Base-by-base conservation (phyloP, 2,797 vertebrate genomes). In the Lagodon rhomboides region DNA sequence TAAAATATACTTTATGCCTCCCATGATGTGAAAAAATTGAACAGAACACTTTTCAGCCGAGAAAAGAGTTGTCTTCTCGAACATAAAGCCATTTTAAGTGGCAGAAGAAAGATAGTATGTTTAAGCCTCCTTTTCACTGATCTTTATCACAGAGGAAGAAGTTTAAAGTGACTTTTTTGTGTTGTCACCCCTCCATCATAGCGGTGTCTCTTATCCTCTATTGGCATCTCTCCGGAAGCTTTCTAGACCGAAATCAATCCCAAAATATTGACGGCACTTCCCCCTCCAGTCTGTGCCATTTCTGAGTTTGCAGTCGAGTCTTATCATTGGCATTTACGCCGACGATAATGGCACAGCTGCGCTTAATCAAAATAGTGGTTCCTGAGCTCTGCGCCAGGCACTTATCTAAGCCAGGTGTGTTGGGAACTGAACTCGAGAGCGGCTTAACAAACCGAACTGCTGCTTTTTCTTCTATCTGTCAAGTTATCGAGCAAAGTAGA, bases 401-500 rank as follows among this genome's bases (percentile, higher is more conserved):
- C 85, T 82, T 69, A 70, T 87, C 66, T 67, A 22, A 66, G 75
- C 17, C 10, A 68, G 62, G 80, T 66, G 77, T 60, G 56, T 59
- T 64, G 72, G 72, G 80, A 86, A 67, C 66, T 78, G 73, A 83
- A 87, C 74, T 81, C 10, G 0, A 83, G 87, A 75, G 83, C 53
- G 3, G 50, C 70, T 79, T 65, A 85, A 84, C 72, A 82, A 86
- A 85, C 86, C 13, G 6, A 83, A 85, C 72, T 71, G 59, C 84
- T 43, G 69, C 89, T 81, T 46, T 73, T 81, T 69, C 68, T 81
- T 80, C 82, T 68, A 76, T 88, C 82, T 65, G 88, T 88, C 86
- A 87, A 74, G 87, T 87, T 85, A 80, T 86, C 60, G 38, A 88
- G 71, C 77, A 82, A 74, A 87, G 90, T 51, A 79, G 85, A 82